Conservation (phyloP, 2,113 vertebrate species). For the Myotis davidii region DNA sequence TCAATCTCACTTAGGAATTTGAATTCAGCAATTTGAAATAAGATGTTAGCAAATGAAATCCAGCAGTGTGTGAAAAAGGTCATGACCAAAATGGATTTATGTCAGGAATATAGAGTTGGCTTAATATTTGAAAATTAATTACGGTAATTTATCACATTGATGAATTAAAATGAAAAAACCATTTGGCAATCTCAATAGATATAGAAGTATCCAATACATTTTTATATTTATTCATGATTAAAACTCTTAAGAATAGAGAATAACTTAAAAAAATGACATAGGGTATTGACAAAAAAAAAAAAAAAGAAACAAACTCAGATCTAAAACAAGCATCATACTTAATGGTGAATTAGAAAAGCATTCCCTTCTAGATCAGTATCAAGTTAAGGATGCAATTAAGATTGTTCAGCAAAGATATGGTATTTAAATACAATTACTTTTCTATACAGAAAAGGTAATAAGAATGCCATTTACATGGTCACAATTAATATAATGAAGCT, state of each 20-base stretch:
- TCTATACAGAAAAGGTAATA: neutral
- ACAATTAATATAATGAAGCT: neutral
- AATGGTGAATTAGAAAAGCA: neutral
- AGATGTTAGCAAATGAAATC: neutral
- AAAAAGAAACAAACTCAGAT: neutral
- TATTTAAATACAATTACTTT: constrained; percentile 6
- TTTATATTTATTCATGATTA: neutral
- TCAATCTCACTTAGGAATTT: neutral
- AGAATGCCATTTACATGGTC: neutral
- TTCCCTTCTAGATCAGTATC: neutral
- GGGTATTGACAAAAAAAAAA: neutral
- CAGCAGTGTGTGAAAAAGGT: neutral
- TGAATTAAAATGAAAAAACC: neutral
- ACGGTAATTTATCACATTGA: neutral
- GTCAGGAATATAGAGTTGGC: neutral
- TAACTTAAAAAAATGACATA: neutral
- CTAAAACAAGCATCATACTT: neutral
- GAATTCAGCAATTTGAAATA: neutral
- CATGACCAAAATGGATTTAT: neutral
- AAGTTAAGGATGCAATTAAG: neutral
- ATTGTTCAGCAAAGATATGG: neutral
- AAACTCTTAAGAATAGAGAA: neutral
- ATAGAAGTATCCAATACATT: neutral
- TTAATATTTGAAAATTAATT: constrained; percentile 13
- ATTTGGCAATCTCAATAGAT: neutral